Evolutionary conservation across 1,140 invertebrate species (phyloP), one percentile per base, ranked within the genome.

Genomic region (Sycophaga agraensis): DNA sequence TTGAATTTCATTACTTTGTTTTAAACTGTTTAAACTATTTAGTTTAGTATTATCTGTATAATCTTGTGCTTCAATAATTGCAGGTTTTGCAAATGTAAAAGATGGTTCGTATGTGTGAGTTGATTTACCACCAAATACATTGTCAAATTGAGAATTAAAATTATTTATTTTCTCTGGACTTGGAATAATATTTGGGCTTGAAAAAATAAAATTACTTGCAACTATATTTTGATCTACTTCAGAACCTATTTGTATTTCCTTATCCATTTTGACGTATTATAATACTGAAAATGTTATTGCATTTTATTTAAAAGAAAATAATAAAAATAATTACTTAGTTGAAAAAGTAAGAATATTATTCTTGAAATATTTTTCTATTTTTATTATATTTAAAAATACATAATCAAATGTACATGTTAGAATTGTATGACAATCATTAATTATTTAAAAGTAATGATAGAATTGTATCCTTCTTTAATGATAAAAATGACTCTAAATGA

Each of bases 121-220:
- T 19, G 19, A 8, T 21, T 26, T 54, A 8, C 17, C 11, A 24
- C 64, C 65, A 12, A 64, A 66, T 21, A 56, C 42, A 21, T 70
- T 60, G n/a, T 71, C 63, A 0, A 63, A 64, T 45, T 2, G 46
- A 19, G 26, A 8, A 8, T 35, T 65, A 17, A 61, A 54, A 50
- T 60, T 67, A 9, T 63, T 37, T n/a, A 60, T 12, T 35, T 60
- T 70, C 24, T 56, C 19, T 19, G 69, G 62, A 53, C 55, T 56
- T 31, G 26, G 45, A n/a, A 73, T 37, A 49, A 68, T 16, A 9
- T 56, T 68, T 21, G 75, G 75, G 37, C 43, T 62, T 1, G 74
- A 75, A 59, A 77, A 77, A 16, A 67, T 60, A 66, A 75, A 77
- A 11, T 40, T n/a, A 28, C 53, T 59, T 2, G 56, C 40, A 19